Evolutionary conservation across 2,888 invertebrate genomes (phyloP).

Genomic region (Chrysopilus asiliformis): DNA sequence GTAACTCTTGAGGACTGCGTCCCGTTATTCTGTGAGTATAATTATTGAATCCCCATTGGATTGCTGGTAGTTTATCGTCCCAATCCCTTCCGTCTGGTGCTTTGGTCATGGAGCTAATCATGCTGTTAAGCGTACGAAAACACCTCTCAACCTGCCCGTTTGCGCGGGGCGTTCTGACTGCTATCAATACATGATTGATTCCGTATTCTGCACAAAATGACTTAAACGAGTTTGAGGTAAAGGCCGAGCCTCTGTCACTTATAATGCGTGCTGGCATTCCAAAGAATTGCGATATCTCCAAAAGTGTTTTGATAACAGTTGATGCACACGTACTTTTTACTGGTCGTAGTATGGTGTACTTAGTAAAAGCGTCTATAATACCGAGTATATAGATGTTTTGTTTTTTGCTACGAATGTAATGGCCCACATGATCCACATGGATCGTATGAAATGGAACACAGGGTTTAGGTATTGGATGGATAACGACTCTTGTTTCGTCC

Average conservation of each 20-base stretch:
- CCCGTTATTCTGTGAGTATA: conserved; percentile 8
- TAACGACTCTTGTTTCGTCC: conserved; percentile 9
- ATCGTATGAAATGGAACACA: conserved; percentile 21
- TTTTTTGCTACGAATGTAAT: conserved; percentile 20
- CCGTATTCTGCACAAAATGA: conserved; percentile 5
- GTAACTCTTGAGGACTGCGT: conserved; percentile 9
- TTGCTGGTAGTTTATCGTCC: conserved; percentile 11
- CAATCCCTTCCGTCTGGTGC: conserved; percentile 12
- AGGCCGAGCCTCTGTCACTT: conserved; percentile 10
- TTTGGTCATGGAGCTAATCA: background rate
- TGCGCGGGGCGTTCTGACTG: conserved; percentile 12
- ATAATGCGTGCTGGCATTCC: conserved; percentile 10
- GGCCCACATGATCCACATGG: conserved; percentile 25
- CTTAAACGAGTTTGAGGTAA: conserved; percentile 11
- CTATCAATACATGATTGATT: conserved; percentile 11
- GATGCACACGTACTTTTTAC: conserved; percentile 10
- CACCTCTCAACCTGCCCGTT: conserved; percentile 12
- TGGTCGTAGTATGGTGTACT: conserved; percentile 8
- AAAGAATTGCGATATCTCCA: conserved; percentile 8
- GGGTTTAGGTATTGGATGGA: conserved; percentile 9
- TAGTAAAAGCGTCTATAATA: conserved; percentile 17
- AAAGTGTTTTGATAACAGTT: conserved; percentile 6
- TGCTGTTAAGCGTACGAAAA: conserved; percentile 9
- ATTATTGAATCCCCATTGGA: conserved; percentile 1
- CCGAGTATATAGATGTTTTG: conserved; percentile 18